Evolutionary conservation across 2,888 invertebrate genomes (phyloP).

Genomic region (Ephialtes manifestator): DNA sequence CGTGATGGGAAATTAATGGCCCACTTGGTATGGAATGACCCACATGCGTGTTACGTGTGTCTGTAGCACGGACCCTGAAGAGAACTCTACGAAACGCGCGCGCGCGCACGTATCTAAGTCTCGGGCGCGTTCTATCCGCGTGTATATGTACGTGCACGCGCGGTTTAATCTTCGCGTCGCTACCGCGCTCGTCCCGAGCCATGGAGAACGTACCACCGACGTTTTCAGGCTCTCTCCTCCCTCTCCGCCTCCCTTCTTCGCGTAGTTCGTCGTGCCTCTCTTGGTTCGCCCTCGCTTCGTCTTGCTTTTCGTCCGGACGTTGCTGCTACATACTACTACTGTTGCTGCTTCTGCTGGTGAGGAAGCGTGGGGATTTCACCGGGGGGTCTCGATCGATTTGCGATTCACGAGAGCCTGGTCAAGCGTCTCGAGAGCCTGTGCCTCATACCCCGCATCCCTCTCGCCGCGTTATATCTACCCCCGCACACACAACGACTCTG

Average conservation of each 20-base stretch:
- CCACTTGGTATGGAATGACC: too few relatives aligned
- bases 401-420: conserved; percentile 74
- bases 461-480: conserved; percentile 43
- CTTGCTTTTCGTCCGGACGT: conserved; percentile 53
- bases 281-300: not conserved
- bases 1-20: too few relatives aligned
- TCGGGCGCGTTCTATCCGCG: conserved; percentile 45
- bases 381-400: conserved; percentile 75
- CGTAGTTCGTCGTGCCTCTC: conserved; percentile 17
- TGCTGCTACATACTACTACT: conserved; percentile 29
- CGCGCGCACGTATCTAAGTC: conserved; percentile 64
- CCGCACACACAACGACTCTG: conserved; percentile 15
- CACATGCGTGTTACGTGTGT: conserved; percentile 41
- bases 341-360: conserved; percentile 29
- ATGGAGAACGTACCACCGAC: conserved; percentile 69
- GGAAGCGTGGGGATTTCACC: conserved; percentile 59
- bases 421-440: conserved; percentile 70
- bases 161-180: conserved; percentile 79
- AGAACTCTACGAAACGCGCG: conserved; percentile 10
- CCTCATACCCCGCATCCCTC: conserved; percentile 7
- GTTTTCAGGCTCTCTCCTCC: conserved; percentile 49
- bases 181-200: conserved; percentile 69
- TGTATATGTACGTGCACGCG: conserved; percentile 71
- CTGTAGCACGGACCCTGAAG: not conserved
- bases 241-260: conserved; percentile 26